Conservation (phyloP, 2,113 vertebrate genomes). For the Sapayoa aenigma region DNA sequence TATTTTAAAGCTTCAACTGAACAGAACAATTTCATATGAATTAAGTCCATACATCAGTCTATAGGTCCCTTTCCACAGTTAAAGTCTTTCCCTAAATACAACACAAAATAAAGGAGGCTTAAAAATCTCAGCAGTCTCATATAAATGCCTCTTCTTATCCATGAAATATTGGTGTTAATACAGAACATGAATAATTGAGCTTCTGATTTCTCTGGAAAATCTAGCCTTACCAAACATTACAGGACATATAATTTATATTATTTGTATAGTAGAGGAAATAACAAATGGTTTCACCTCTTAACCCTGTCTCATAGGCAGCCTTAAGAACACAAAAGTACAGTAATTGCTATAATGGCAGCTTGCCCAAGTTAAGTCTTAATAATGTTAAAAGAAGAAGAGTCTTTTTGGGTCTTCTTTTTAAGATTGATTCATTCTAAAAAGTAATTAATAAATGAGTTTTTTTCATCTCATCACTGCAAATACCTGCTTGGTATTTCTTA, state of each 20-base stretch:
- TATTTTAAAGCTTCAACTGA: not conserved
- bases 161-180: conserved; percentile 14
- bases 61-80: not conserved
- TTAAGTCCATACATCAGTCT: not conserved
- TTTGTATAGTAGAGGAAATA: conserved; percentile 4
- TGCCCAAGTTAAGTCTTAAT: not conserved
- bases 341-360: not conserved
- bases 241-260: not conserved
- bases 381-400: not conserved
- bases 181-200: not conserved
- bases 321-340: not conserved
- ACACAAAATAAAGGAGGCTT: not conserved
- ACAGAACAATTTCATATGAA: not conserved
- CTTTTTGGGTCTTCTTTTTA: not conserved
- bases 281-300: not conserved
- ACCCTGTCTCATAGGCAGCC: not conserved
- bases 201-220: not conserved
- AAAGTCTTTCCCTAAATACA: not conserved
- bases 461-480: not conserved
- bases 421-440: not conserved
- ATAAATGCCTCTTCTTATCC: not conserved
- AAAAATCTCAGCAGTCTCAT: not conserved
- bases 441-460: not conserved
- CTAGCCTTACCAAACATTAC: not conserved
- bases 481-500: not conserved